Evolutionary conservation across 2,888 invertebrate species (phyloP).

Genomic region (Seira ritae): DNA sequence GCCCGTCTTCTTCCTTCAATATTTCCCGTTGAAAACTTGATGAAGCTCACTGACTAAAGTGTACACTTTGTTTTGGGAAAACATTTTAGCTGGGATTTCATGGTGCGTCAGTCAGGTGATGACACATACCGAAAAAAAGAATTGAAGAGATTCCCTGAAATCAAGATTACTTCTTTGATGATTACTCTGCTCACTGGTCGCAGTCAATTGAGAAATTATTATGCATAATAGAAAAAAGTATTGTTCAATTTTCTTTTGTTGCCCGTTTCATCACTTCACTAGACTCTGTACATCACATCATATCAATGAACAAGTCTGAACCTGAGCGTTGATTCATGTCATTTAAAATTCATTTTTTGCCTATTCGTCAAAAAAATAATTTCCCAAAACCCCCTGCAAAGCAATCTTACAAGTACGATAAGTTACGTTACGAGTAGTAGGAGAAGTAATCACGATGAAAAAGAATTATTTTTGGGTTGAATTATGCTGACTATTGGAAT

Average conservation of each 20-base stretch:
- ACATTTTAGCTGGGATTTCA: constrained; percentile 22
- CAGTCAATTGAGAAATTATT: constrained; percentile 13
- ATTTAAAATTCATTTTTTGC: not conserved
- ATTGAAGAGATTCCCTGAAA: not conserved
- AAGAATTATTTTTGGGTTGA: not conserved
- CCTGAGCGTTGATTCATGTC: not conserved
- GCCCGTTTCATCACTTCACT: not conserved
- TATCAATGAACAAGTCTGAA: not conserved
- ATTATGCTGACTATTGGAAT: not conserved
- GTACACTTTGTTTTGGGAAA: not conserved
- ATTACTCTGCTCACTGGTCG: not conserved
- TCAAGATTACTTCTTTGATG: not conserved
- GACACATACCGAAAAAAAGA: constrained; percentile 26
- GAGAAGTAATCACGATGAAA: not conserved
- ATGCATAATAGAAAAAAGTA: constrained; percentile 2
- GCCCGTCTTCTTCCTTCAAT: constrained; percentile 27
- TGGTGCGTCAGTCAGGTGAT: constrained; percentile 53
- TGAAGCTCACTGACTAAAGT: no score
- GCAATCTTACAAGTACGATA: not conserved
- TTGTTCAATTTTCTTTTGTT: not conserved
- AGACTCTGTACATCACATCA: not conserved
- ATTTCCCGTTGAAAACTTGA: not conserved
- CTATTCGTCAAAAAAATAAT: not conserved
- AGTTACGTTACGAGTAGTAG: no score
- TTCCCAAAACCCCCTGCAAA: not conserved